A percentile compares a stretch with the other conserved stretches of the same genome.
Conservation (phyloP, 2,113 vertebrate genomes). For the Lathamus discolor region DNA sequence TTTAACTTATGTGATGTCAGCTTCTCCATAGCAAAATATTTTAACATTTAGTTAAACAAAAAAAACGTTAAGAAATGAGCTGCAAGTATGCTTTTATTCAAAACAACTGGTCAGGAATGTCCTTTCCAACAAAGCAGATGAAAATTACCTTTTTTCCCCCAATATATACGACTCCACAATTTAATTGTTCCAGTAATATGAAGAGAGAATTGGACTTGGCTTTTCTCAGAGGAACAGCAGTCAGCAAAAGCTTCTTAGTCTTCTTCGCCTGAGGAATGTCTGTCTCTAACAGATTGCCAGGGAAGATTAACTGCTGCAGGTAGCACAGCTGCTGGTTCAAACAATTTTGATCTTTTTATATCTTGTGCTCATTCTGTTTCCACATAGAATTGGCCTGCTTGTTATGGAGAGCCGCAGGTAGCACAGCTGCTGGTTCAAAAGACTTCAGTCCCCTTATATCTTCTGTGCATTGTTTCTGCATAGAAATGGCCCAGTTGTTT, state of each 20-base stretch:
- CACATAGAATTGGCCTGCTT: conserved; percentile 64
- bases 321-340: conserved; percentile 74
- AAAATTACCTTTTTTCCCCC: neutral
- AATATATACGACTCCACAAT: neutral
- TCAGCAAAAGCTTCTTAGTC: conserved; percentile 74
- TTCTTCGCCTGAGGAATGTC: conserved; percentile 66
- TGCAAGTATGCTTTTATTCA: neutral
- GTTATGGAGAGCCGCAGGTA: conserved; percentile 65
- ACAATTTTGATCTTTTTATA: conserved; percentile 76
- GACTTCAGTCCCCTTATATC: conserved; percentile 30
- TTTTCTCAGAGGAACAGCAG: conserved; percentile 69
- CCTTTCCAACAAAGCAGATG: neutral
- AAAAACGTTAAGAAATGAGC: neutral
- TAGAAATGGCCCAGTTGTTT: conserved; percentile 61
- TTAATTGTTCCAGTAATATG: conserved; percentile 19
- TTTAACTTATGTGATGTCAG: neutral
- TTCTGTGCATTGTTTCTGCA: conserved; percentile 66
- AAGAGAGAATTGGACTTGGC: conserved; percentile 24
- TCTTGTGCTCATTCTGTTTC: conserved; percentile 63
- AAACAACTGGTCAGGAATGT: neutral
- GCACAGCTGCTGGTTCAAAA: conserved; percentile 71
- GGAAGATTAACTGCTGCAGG: conserved; percentile 77
- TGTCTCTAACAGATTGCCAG: conserved; percentile 72
- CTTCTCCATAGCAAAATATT: neutral
- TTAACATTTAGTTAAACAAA: neutral